These are phyloP conservation scores for Megalopta genalis DNA, from an alignment of 1,140 invertebrate genomes.

Conservation along the genomic window DNA sequence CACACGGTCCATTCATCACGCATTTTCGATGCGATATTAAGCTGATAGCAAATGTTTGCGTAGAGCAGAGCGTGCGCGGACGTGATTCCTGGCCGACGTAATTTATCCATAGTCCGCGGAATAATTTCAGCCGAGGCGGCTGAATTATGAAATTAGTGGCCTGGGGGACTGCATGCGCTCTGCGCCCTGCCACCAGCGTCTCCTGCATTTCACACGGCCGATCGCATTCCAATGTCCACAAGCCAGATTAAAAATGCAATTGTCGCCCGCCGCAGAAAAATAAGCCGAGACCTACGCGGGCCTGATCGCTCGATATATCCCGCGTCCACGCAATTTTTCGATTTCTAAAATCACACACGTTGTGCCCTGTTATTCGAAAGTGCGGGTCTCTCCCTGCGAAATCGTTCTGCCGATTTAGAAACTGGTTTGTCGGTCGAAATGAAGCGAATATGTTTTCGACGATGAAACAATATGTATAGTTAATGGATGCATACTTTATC, in stretches of 20 bases:
- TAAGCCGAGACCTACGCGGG: background rate
- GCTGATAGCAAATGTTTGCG: constrained; percentile 46
- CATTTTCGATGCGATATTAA: constrained; percentile 51
- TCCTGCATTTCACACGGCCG: constrained; percentile 5
- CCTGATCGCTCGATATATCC: too few relatives aligned
- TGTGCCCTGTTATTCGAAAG: too few relatives aligned
- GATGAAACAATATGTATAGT: too few relatives aligned
- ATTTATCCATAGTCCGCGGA: constrained; percentile 48
- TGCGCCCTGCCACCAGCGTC: background rate
- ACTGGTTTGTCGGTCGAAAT: too few relatives aligned
- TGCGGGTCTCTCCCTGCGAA: too few relatives aligned
- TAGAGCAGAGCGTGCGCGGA: constrained; percentile 33
- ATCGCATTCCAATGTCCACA: background rate
- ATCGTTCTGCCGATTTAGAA: too few relatives aligned
- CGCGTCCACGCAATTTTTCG: too few relatives aligned
- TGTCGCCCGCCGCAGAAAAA: background rate
- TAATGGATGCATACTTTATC: too few relatives aligned
- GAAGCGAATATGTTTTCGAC: too few relatives aligned
- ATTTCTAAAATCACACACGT: too few relatives aligned
- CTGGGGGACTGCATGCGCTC: background rate
- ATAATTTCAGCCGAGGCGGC: constrained; percentile 34
- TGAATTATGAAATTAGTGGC: constrained; percentile 46
- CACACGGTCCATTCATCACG: constrained; percentile 30
- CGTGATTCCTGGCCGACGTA: constrained; percentile 38
- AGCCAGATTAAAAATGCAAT: too few relatives aligned